Evolutionary conservation across 2,113 vertebrate species (phyloP), one percentile per base, ranked within the genome.

Genomic region (Forbesichthys papilliferus): DNA sequence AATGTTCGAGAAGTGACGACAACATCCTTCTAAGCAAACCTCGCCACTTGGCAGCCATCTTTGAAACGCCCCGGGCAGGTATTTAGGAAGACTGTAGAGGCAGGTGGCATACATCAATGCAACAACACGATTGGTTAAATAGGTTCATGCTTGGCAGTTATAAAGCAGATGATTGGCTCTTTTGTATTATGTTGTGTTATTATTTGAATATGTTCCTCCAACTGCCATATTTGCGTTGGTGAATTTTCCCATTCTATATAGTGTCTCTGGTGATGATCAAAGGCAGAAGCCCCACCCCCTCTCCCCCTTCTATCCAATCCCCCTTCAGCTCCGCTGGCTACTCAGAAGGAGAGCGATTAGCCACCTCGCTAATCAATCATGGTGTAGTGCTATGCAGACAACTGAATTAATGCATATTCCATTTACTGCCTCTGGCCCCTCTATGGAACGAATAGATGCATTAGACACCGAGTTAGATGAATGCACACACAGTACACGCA

Each of bases 331-430:
- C 48, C 53, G 9, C 11, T 65, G 57, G 62, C 66, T 62, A 64
- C 68, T 64, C 12, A 68, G 12, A 64, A 54, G 20, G 60, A 67
- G 52, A 59, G 42, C 52, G 68, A 84, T 80, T 78, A 78, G 64
- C 46, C 58, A 46, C 61, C 60, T 71, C 48, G 34, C 47, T 79
- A 63, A 85, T 85, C 77, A 80, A 81, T 82, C 68, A 52, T 36
- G 0, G 10, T 27, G 69, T 71, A 74, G 78, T 80, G 14, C 36
- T 33, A 68, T 74, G 52, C 73, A 77, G 78, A 74, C 64, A 66
- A 49, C 9, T 72, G 65, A 86, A 51, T 47, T 65, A 20, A 85
- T 86, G 72, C 66, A 79, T 84, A 78, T 78, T 79, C 69, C 59
- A 68, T 57, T 74, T 27, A 8, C 5, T 68, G 57, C 2, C 60